phyloP scores from a whole-genome alignment of 2,888 invertebrate species.

The Kryphioiulus occultus region DNA sequence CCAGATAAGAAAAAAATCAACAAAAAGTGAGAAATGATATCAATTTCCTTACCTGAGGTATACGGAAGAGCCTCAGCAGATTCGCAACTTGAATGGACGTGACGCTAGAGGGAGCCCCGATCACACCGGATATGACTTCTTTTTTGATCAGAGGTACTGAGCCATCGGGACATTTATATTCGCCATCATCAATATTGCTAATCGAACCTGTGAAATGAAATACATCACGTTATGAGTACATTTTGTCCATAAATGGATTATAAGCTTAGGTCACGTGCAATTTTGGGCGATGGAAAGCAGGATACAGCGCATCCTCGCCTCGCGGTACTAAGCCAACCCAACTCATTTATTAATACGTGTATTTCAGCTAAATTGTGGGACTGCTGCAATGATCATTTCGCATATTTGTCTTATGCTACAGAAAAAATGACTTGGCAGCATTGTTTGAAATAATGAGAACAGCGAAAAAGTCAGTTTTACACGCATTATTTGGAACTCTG shows the following conservation, averaged over 20 bases:
- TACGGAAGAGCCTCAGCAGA: slow-evolving; percentile 86
- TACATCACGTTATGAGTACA: not conserved
- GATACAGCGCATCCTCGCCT: too few species aligned
- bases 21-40: slow-evolving; percentile 7
- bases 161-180: slow-evolving; percentile 72
- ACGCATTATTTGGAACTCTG: too few species aligned
- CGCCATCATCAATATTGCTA: slow-evolving; percentile 90
- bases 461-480: too few species aligned
- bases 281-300: too few species aligned
- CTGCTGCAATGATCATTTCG: too few species aligned
- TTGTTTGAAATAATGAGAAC: too few species aligned
- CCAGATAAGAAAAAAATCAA: not conserved
- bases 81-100: slow-evolving; percentile 97
- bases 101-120: slow-evolving; percentile 89
- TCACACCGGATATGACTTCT: slow-evolving; percentile 87
- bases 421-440: too few species aligned
- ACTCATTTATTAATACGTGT: too few species aligned
- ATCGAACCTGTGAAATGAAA: slow-evolving; percentile 78
- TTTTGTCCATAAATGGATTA: not conserved
- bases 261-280: too few species aligned
- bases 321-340: too few species aligned
- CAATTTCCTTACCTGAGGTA: slow-evolving; percentile 72
- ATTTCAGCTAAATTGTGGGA: too few species aligned
- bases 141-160: slow-evolving; percentile 73
- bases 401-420: too few species aligned